Evolutionary conservation across 2,797 vertebrate species (phyloP).

Genomic region (Potorous gilbertii): DNA sequence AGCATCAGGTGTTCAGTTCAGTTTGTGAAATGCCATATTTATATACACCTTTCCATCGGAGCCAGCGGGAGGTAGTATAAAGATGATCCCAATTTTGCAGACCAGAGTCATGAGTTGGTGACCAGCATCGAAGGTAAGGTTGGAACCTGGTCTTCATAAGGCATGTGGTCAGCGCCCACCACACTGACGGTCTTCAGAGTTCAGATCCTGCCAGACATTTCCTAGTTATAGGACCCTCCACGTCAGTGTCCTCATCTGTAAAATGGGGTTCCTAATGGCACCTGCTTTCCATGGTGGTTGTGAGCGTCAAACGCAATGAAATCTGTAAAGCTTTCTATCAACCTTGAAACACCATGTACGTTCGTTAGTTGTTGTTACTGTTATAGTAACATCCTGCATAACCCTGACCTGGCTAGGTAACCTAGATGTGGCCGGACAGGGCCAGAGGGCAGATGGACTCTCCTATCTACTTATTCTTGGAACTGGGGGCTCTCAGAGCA

Average conservation of each 20-base stretch:
- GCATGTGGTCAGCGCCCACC: not conserved
- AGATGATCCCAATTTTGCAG: not conserved
- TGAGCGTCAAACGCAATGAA: not conserved
- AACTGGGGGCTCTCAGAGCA: not conserved
- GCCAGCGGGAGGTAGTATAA: not conserved
- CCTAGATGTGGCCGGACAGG: not conserved
- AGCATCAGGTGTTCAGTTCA: not conserved
- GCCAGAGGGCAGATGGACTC: not conserved
- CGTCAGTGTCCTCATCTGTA: not conserved
- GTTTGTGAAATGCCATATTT: not conserved
- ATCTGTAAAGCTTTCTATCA: not conserved
- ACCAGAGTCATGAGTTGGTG: not conserved
- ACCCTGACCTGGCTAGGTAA: not conserved
- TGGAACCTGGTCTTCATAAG: not conserved
- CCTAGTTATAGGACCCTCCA: not conserved
- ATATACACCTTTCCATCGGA: not conserved
- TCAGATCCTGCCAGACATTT: not conserved
- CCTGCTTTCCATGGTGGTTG: not conserved
- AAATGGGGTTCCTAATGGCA: not conserved
- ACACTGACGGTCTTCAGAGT: not conserved
- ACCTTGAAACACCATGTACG: not conserved
- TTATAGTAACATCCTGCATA: not conserved
- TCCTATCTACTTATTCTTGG: not conserved
- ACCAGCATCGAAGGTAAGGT: not conserved
- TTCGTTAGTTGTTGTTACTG: not conserved